Evolutionary conservation across 2,113 vertebrate genomes (phyloP), one percentile per base, ranked within the genome.

Genomic region (Hepsetus odoe): DNA sequence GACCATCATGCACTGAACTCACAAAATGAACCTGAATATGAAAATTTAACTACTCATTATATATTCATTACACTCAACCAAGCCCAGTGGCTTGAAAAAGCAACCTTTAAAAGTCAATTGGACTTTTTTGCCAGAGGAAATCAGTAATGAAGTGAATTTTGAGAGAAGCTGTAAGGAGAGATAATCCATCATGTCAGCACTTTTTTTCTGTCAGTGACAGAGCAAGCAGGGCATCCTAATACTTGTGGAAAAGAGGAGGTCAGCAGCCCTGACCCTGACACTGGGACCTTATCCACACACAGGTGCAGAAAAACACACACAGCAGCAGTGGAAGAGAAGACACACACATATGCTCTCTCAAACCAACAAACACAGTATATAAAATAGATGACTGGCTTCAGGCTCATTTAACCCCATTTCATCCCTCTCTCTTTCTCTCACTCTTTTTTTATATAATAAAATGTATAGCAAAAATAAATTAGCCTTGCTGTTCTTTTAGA

Each of bases 21-120:
- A 62, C 32, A 20, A 33, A 65, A 65, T 33, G 44, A 66, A 76
- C 30, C 32, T 14, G 30, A 66, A 55, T 64, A 75, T 75, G 28
- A 75, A 75, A 66, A 38, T 66, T 28, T 66, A 75, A 76, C 44
- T 33, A 38, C 61, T 35, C 61, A 65, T 65, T 65, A 38, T 35
- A 65, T 38, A 65, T 65, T 65, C 32, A 65, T 65, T 64, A 64
- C n/a, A 35, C 35, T 38, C 20, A 59, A 30, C 26, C 56, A 33
- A 65, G 20, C 20, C 35, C 61, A 38, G 12, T 26, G 33, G 32
- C 10, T 65, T 30, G 59, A 6, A 14, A 62, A 35, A 62, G 13
- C 22, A 8, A 8, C n/a, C 61, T 38, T 38, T 65, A 38, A 38
- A 65, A 65, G 10, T 12, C 30, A 65, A 65, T 18, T 22, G 61